Base-by-base conservation (phyloP, 2,113 vertebrate genomes). In the Empidonax traillii region DNA sequence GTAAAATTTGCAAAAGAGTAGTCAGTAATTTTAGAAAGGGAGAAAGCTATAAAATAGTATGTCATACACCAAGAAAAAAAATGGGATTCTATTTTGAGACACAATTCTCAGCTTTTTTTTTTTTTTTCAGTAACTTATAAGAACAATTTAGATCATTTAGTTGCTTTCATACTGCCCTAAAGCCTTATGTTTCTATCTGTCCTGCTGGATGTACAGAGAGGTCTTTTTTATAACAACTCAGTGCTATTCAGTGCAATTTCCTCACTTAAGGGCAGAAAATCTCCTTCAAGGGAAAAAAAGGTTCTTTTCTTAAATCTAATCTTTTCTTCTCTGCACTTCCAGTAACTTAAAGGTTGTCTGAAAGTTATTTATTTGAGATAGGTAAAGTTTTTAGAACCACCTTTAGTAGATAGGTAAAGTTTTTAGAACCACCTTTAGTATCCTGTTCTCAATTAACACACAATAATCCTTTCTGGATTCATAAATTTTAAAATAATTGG, bases 231-330 rank as follows among this genome's bases (percentile, higher is more conserved):
- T 73, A 84, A 56, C 9, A 51, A 59, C 43, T 85, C 66, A 16
- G 47, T 67, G 43, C 21, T 71, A 87, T 59, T 89, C 59, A 53
- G 30, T 73, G 80, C n/a, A 87, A 89, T 94, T 89, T 89, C 69
- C 7, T 7, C 55, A 84, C 55, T 89, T 93, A 85, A 74, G 56
- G n/a, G 61, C 7, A 91, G 90, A 93, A 96, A 95, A 93, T 74
- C 65, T 83, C 53, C 53, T 73, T 93, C 22, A 71, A 81, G 37
- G 19, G 52, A 93, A 76, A 55, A 91, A 82, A 78, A 41, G 7
- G 3, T 0, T 13, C 22, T 93, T 75, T 85, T 52, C 27, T 33
- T 8, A 39, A 87, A 68, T 56, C 8, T 69, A 49, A 80, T 75
- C 5, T 58, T 86, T 89, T 85, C 49, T 83, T n/a, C 31, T 81